Evolutionary conservation across 2,113 vertebrate species (phyloP).

Genomic region (Callorhinus ursinus): DNA sequence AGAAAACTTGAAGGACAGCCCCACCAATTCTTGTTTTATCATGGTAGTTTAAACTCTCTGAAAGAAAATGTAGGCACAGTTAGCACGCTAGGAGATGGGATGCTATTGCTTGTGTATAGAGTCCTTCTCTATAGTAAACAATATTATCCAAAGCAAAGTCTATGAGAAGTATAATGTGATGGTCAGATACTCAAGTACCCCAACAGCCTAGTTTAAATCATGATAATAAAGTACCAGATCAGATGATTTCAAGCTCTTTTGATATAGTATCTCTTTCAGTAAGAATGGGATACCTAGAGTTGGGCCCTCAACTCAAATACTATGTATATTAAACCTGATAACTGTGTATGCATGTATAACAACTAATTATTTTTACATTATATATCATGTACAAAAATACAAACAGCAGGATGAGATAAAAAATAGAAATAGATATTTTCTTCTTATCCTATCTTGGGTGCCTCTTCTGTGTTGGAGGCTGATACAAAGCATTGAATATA

Average conservation of each 20-base stretch:
- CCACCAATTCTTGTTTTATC: background rate
- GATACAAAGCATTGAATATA: background rate
- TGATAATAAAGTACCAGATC: background rate
- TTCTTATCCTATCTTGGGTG: background rate
- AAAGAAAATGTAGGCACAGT: background rate
- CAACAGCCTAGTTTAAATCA: background rate
- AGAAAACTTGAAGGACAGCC: background rate
- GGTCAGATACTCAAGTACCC: background rate
- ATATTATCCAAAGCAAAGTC: background rate
- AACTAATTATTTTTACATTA: background rate
- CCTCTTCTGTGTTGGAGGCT: background rate
- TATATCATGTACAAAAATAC: background rate
- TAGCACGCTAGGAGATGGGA: background rate
- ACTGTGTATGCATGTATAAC: background rate
- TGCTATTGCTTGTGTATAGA: background rate
- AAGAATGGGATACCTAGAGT: background rate
- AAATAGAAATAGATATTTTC: background rate
- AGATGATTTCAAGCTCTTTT: background rate
- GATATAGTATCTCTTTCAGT: background rate
- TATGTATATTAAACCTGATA: background rate
- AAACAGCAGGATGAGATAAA: background rate
- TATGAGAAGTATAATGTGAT: background rate
- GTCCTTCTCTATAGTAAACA: background rate
- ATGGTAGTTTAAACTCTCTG: background rate
- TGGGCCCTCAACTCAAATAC: background rate